A percentile compares a stretch with the other conserved stretches of the same genome.
phyloP scores from a whole-genome alignment of 2,888 invertebrate genomes.

The Hesperia comma region DNA sequence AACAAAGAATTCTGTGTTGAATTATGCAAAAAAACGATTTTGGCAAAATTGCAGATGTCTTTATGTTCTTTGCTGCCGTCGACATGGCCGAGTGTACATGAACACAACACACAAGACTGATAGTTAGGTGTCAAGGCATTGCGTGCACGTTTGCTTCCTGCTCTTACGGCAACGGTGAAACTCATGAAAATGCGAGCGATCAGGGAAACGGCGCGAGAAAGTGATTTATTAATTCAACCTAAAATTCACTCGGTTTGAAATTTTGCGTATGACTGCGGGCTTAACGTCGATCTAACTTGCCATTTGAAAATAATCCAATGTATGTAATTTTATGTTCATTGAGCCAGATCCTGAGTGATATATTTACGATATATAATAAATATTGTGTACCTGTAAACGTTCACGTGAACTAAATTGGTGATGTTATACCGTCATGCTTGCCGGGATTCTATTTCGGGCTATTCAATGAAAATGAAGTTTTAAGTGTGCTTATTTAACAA shows the following conservation, averaged over 20 bases:
- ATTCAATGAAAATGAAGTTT: no score
- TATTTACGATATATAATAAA: background rate
- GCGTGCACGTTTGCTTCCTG: constrained; percentile 70
- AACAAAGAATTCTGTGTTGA: no score
- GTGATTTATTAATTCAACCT: constrained; percentile 76
- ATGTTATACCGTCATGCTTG: no score
- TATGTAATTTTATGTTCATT: background rate
- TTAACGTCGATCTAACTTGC: background rate
- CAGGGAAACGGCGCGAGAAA: constrained; percentile 76
- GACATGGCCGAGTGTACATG: constrained; percentile 3
- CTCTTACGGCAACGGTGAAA: constrained; percentile 68
- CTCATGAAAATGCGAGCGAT: constrained; percentile 72
- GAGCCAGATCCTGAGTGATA: background rate
- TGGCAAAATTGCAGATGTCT: no score
- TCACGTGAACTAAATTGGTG: no score
- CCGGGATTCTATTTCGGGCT: no score
- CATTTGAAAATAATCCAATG: background rate
- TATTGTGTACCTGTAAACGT: no score
- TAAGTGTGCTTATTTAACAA: no score
- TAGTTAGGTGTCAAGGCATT: constrained; percentile 49
- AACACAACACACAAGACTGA: constrained; percentile 22
- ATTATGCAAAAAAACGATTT: no score
- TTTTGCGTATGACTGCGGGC: constrained; percentile 8
- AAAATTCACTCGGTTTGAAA: constrained; percentile 53
- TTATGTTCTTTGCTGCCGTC: no score